Base-by-base conservation (phyloP, 2,888 invertebrate species). In the Slavum lentiscoides region DNA sequence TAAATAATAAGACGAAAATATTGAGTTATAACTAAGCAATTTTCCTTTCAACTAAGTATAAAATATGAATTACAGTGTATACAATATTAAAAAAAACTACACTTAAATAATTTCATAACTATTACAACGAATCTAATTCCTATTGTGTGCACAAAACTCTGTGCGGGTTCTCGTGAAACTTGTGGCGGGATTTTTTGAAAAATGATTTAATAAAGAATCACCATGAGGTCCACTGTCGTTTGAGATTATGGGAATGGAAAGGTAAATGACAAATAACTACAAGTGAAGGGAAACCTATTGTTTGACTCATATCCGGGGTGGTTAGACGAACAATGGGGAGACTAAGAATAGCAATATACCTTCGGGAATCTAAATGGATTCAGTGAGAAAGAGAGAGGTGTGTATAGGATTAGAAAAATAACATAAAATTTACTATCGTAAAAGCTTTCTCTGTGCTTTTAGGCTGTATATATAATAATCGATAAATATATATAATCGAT, bases 221-320 rank as follows among this genome's bases (percentile, higher is more conserved):
- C n/a, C 7, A 19, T 37, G 67, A 49, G 49, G 67, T 30, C 19
- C 15, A 30, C 55, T 30, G 19, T 55, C 13, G n/a, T n/a, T n/a
- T 2, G 30, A 69, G 30, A 30, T 37, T 30, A 30, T 11, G 2
- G 43, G 0, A 17, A 30, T n/a, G 53, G 19, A 19, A n/a, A 69
- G 8, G 30, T 30, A 15, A 69, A 69, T 69, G 69, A 55, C 69
- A 69, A 69, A 69, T 55, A 69, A 55, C 30, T n/a, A 6, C 67
- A 49, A 30, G 69, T 13, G 13, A 55, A 53, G 19, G 23, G 19
- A 9, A 17, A 37, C 9, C 37, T 69, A n/a, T 55, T 69, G 55
- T 69, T 69, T 55, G 69, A 15, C 49, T 49, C 13, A 15, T 13
- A 13, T 21, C 13, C 49, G 55, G 37, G 53, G 23, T 30, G 53